phyloP scores from a whole-genome alignment of 2,113 vertebrate genomes.

The Sarotherodon lohbergeri region DNA sequence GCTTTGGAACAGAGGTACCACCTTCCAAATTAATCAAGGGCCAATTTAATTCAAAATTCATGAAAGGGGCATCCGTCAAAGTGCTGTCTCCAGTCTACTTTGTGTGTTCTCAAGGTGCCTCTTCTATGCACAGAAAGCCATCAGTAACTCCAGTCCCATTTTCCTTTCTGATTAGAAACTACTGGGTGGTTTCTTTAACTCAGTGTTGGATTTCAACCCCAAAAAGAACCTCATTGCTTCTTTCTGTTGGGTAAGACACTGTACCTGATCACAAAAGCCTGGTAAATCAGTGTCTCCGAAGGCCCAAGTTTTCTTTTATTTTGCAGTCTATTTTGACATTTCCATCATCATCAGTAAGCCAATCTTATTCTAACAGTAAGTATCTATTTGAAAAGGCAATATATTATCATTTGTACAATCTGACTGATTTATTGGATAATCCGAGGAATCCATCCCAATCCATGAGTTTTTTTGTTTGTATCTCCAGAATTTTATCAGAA shows the following conservation, averaged over 20 bases:
- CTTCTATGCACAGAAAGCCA: slow-evolving; percentile 33
- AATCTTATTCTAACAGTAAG: neutral
- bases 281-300: neutral
- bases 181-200: slow-evolving; percentile 43
- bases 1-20: slow-evolving; percentile 66
- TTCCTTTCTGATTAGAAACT: slow-evolving; percentile 61
- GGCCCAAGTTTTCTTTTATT: neutral
- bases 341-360: neutral
- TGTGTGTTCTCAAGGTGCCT: slow-evolving; percentile 50
- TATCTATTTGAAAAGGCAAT: neutral
- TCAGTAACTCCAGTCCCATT: slow-evolving; percentile 57
- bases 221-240: slow-evolving; percentile 10
- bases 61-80: slow-evolving; percentile 72
- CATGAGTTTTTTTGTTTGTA: neutral
- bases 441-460: neutral
- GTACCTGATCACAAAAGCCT: slow-evolving; percentile 4
- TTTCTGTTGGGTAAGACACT: neutral
- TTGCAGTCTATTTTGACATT: neutral
- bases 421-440: neutral
- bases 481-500: slow-evolving; percentile 12
- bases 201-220: slow-evolving; percentile 21
- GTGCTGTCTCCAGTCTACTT: slow-evolving; percentile 48
- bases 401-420: neutral
- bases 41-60: slow-evolving; percentile 77
- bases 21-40: slow-evolving; percentile 76